phyloP scores from a whole-genome alignment of 2,797 vertebrate genomes.

The Ptychobarbus kaznakovi region DNA sequence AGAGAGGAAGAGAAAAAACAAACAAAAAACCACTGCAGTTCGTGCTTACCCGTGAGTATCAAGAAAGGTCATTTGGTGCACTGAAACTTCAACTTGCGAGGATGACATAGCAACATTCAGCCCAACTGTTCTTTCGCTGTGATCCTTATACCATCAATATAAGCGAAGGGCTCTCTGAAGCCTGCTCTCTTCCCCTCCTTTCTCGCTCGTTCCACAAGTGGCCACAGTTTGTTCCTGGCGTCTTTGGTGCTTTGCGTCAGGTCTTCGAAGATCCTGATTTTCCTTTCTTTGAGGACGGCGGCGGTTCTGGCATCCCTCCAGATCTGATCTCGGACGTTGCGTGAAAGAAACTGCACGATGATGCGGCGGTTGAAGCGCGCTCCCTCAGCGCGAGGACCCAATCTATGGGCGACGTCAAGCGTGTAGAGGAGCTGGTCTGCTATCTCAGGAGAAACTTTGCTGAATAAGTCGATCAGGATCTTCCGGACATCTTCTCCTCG shows the following conservation, averaged over 20 bases:
- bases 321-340: conserved; percentile 1
- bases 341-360: conserved; percentile 22
- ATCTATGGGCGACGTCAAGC: conserved; percentile 6
- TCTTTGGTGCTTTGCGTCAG: conserved; percentile 22
- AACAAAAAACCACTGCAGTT: too few species aligned
- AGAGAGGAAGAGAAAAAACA: too few species aligned
- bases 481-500: conserved; percentile 21
- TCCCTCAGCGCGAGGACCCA: not conserved
- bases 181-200: conserved; percentile 23
- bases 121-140: not conserved
- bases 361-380: not conserved
- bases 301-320: conserved; percentile 14
- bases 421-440: conserved; percentile 11
- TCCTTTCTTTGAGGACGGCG: not conserved
- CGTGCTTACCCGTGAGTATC: too few species aligned
- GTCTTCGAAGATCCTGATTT: conserved; percentile 24
- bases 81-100: not conserved
- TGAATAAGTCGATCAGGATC: conserved; percentile 7
- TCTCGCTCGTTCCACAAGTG: conserved; percentile 10
- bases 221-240: conserved; percentile 39
- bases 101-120: not conserved
- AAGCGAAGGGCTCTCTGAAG: not conserved
- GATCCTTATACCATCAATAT: conserved; percentile 17
- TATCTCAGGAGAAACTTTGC: conserved; percentile 9
- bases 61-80: not conserved